phyloP scores from a whole-genome alignment of 2,888 invertebrate species.

The Aphidoletes aphidimyza region DNA sequence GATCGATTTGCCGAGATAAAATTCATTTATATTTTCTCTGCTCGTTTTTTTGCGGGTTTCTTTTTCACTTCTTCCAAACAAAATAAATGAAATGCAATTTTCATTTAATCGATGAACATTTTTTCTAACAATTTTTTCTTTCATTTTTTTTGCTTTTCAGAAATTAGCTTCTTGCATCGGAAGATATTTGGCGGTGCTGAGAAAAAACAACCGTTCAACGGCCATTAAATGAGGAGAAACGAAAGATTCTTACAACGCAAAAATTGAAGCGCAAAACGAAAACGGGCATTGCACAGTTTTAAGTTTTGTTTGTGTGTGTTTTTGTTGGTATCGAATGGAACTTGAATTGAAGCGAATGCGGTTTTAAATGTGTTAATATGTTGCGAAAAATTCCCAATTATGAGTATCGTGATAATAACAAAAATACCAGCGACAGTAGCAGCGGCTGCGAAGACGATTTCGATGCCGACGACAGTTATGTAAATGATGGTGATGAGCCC shows the following conservation, averaged over 20 bases:
- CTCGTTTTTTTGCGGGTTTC: not conserved
- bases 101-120: slow-evolving; percentile 34
- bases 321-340: not conserved
- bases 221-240: not conserved
- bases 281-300: too few species aligned
- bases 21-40: slow-evolving; percentile 23
- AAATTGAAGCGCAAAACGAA: not conserved
- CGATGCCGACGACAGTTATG: slow-evolving; percentile 29
- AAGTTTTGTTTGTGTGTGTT: too few species aligned
- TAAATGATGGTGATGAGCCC: slow-evolving; percentile 19
- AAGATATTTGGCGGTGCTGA: not conserved
- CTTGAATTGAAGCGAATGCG: not conserved
- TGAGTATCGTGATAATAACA: slow-evolving; percentile 42
- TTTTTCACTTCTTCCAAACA: not conserved
- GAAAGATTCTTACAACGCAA: not conserved
- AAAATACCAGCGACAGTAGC: slow-evolving; percentile 37
- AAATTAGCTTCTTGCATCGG: not conserved
- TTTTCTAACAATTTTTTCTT: slow-evolving; percentile 12
- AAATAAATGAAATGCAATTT: slow-evolving; percentile 27
- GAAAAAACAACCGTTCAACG: not conserved
- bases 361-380: slow-evolving; percentile 25
- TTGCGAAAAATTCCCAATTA: slow-evolving; percentile 49
- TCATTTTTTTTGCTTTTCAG: slow-evolving; percentile 8
- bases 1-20: slow-evolving; percentile 36
- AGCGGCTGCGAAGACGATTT: slow-evolving; percentile 40